Evolutionary conservation across 2,888 invertebrate species (phyloP).

Genomic region (Drosophila mercatorum): DNA sequence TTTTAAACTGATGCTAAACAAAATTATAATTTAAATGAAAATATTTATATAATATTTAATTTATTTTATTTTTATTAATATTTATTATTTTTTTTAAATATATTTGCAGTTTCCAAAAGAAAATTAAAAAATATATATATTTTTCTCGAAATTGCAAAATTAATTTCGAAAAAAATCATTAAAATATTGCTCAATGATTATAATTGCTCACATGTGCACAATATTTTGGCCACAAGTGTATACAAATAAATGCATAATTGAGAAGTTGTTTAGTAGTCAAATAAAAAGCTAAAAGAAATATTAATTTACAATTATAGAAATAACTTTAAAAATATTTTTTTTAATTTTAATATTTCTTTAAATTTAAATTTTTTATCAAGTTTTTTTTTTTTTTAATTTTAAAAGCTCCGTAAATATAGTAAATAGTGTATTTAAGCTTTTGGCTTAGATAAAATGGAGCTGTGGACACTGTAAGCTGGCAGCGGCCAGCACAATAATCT

Average conservation of each 20-base stretch:
- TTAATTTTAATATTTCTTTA: background rate
- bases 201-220: background rate
- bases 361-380: no score
- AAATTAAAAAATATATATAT: no score
- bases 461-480: slow-evolving; percentile 33
- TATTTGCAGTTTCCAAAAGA: no score
- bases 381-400: background rate
- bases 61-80: no score
- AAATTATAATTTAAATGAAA: no score
- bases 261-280: background rate
- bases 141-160: no score
- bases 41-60: no score
- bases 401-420: no score
- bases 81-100: no score
- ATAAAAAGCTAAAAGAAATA: background rate
- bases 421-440: background rate
- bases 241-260: background rate
- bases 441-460: background rate
- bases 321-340: background rate
- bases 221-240: background rate
- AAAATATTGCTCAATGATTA: no score
- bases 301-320: background rate
- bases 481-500: slow-evolving; percentile 38
- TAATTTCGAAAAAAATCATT: no score
- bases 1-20: no score